Evolutionary conservation across 2,888 invertebrate species (phyloP).

Genomic region (Monoplex corrugatus): DNA sequence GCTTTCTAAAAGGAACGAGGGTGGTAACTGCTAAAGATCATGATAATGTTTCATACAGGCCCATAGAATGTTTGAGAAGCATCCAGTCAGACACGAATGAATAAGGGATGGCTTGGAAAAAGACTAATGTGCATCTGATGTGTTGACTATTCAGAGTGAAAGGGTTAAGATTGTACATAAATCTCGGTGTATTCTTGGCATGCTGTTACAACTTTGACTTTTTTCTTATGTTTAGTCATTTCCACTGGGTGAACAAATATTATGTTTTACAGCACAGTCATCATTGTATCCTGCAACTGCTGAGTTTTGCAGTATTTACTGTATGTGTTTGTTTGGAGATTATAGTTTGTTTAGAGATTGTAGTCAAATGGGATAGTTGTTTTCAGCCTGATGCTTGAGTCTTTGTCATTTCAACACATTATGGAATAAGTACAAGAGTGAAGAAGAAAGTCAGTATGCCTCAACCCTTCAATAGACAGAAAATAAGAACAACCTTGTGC

Average conservation of each 20-base stretch:
- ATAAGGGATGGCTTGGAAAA: no score
- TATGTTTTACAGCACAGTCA: background rate
- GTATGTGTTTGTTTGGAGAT: background rate
- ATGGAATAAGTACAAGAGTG: no score
- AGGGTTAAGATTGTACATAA: background rate
- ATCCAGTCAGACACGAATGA: no score
- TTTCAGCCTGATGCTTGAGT: background rate
- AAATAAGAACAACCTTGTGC: no score
- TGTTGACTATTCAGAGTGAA: no score
- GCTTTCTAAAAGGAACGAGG: background rate
- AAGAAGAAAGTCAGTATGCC: no score
- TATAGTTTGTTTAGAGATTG: background rate
- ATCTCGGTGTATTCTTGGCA: background rate
- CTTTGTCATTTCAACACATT: background rate
- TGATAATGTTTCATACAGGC: no score
- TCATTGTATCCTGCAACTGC: background rate
- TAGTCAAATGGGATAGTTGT: no score
- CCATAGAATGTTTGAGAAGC: no score
- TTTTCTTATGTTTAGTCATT: background rate
- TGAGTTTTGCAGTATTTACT: background rate
- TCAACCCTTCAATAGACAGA: no score
- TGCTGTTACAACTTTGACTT: background rate
- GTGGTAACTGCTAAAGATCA: background rate
- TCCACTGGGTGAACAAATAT: background rate
- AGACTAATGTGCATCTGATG: no score